phyloP scores from a whole-genome alignment of 2,113 vertebrate species.

The Pachypanchax playfairii region DNA sequence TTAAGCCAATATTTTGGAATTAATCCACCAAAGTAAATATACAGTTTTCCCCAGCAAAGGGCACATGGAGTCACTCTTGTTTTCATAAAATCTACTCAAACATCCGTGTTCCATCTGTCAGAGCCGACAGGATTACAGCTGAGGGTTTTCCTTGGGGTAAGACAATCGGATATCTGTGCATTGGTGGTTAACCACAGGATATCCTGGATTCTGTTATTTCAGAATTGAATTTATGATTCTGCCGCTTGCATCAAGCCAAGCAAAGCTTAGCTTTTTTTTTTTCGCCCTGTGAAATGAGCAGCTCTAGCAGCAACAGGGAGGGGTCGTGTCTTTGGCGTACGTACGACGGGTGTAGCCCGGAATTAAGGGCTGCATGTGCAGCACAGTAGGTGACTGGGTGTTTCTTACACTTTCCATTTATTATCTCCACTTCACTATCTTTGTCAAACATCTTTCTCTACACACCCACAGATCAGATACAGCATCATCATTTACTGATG shows the following conservation, averaged over 20 bases:
- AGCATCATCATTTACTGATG: slow-evolving; percentile 31
- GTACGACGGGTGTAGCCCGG: slow-evolving; percentile 43
- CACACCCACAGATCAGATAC: slow-evolving; percentile 46
- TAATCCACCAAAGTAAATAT: slow-evolving; percentile 15
- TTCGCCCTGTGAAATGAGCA: slow-evolving; percentile 42
- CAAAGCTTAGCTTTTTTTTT: slow-evolving; percentile 58
- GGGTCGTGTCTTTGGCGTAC: slow-evolving; percentile 55
- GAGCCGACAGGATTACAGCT: slow-evolving; percentile 49
- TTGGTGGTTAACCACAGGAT: slow-evolving; percentile 66
- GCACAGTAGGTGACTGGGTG: slow-evolving; percentile 43
- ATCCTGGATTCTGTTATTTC: slow-evolving; percentile 71
- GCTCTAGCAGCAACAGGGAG: slow-evolving; percentile 26
- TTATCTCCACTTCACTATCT: slow-evolving; percentile 46
- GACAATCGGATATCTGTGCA: slow-evolving; percentile 60
- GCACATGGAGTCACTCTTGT: slow-evolving; percentile 51
- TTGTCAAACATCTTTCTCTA: slow-evolving; percentile 38
- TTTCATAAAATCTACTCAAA: slow-evolving; percentile 55
- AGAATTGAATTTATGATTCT: slow-evolving; percentile 62
- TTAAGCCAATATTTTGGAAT: slow-evolving; percentile 5
- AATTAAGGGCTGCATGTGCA: slow-evolving; percentile 34
- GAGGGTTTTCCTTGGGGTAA: slow-evolving; percentile 54
- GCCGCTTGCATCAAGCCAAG: slow-evolving; percentile 54
- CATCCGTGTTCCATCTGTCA: slow-evolving; percentile 52
- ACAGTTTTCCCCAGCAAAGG: slow-evolving; percentile 34
- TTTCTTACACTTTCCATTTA: slow-evolving; percentile 38